Evolutionary conservation across 2,888 invertebrate species (phyloP), one percentile per base, ranked within the genome.

Genomic region (Andricus quercusramuli): DNA sequence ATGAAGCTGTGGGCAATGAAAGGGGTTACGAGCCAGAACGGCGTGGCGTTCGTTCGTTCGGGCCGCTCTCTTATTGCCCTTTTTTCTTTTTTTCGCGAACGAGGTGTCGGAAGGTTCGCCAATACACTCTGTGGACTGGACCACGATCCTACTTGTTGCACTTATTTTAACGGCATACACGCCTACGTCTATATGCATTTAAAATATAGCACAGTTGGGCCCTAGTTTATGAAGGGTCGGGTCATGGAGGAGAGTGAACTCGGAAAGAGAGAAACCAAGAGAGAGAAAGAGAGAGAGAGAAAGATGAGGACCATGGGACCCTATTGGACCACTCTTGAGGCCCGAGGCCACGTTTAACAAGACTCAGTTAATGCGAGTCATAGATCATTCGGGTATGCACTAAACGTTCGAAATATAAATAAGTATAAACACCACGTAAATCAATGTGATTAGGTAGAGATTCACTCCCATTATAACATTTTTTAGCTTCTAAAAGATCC

Each of bases 141-240:
- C 83, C 84, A 74, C 80, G 82, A 81, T 80, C 84, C 85, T 86
- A 87, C 88, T 90, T 89, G 87, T 87, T 89, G 89, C 89, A 88
- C 89, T 90, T 90, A 89, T 91, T 92, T 91, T 89, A 90, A 90
- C 90, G 86, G 89, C 89, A 87, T 89, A 90, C 91, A 91, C 92
- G 91, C 92, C 91, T 91, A 91, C 91, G 88, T 90, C 90, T 90
- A 90, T 90, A 90, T 91, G 88, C 88, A 89, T 91, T 91, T 91
- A 91, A 92, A 91, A 92, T 91, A 91, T 90, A 91, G 90, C 90
- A 89, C 90, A 90, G 91, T 92, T 90, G 90, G 90, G 90, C 89
- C 88, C 90, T 92, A 92, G 92, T 92, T 91, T 92, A 92, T 91
- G 92, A 92, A 92, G 92, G 92, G 90, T 91, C 92, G 90, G 92